A percentile compares a stretch with the other conserved stretches of the same genome.
phyloP scores from a whole-genome alignment of 2,888 invertebrate species.

The Limulus polyphemus region DNA sequence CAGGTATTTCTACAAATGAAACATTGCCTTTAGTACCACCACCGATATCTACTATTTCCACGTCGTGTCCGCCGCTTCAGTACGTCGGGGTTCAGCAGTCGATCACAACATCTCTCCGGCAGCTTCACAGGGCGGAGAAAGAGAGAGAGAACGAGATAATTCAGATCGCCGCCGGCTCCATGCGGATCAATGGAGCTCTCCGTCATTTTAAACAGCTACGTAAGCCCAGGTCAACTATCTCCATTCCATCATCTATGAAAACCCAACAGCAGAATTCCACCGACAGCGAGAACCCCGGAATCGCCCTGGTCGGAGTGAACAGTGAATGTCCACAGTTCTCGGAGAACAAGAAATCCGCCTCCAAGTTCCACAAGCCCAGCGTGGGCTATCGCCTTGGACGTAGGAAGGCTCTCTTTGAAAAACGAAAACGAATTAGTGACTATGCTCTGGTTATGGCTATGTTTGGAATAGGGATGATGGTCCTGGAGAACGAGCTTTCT shows the following conservation, averaged over 20 bases:
- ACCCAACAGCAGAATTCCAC: neutral
- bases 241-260: slow-evolving; percentile 69
- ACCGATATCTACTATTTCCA: neutral
- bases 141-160: slow-evolving; percentile 63
- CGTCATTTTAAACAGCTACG: slow-evolving; percentile 92
- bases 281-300: slow-evolving; percentile 8
- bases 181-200: slow-evolving; percentile 92
- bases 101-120: slow-evolving; percentile 71
- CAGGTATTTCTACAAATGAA: slow-evolving; percentile 5
- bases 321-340: slow-evolving; percentile 5
- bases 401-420: slow-evolving; percentile 96
- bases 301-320: slow-evolving; percentile 19
- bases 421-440: slow-evolving; percentile 94
- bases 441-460: slow-evolving; percentile 98
- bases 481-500: slow-evolving; percentile 97
- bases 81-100: too few species aligned
- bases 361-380: slow-evolving; percentile 56
- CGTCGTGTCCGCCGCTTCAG: neutral
- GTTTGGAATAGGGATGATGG: slow-evolving; percentile 99
- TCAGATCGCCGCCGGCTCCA: slow-evolving; percentile 87
- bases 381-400: slow-evolving; percentile 94
- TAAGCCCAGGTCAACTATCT: slow-evolving; percentile 89
- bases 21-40: slow-evolving; percentile 13
- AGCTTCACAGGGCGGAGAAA: slow-evolving; percentile 54
- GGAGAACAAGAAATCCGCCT: neutral